Conservation (phyloP, 2,113 vertebrate species). For the Eidolon helvum region DNA sequence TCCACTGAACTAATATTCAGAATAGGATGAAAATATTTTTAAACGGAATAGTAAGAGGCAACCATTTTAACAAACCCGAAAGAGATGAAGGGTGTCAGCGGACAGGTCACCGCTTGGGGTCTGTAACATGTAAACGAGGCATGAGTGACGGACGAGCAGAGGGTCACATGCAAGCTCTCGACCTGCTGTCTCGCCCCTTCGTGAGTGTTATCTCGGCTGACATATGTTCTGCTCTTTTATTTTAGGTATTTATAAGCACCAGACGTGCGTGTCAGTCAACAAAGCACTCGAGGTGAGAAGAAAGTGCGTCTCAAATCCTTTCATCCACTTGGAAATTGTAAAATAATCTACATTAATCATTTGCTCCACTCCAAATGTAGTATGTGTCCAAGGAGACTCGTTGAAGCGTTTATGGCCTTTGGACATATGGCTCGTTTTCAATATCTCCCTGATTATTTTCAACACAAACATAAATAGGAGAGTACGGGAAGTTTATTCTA, state of each 20-base stretch:
- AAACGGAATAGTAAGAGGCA: not conserved
- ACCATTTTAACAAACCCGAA: not conserved
- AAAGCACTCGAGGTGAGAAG: not conserved
- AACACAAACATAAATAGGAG: not conserved
- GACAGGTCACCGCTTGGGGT: not conserved
- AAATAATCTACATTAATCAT: not conserved
- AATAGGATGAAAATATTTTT: not conserved
- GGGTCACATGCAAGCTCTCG: not conserved
- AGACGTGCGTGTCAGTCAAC: not conserved
- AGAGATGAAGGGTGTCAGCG: not conserved
- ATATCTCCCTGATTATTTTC: constrained; percentile 38
- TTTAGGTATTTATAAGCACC: not conserved
- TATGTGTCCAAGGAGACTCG: constrained; percentile 1
- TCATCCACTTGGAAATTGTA: not conserved
- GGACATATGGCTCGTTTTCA: constrained; percentile 51
- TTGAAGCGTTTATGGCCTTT: constrained; percentile 48
- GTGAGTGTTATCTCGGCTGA: not conserved
- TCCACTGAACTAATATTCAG: not conserved
- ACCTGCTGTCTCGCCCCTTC: rapidly evolving
- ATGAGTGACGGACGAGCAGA: not conserved
- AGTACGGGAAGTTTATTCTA: constrained; percentile 24
- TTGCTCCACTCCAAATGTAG: not conserved
- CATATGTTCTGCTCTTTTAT: not conserved
- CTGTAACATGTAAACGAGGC: not conserved
- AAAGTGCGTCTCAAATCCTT: not conserved